Evolutionary conservation across 2,888 invertebrate genomes (phyloP), one percentile per base, ranked within the genome.

Genomic region (Clunio marinus): DNA sequence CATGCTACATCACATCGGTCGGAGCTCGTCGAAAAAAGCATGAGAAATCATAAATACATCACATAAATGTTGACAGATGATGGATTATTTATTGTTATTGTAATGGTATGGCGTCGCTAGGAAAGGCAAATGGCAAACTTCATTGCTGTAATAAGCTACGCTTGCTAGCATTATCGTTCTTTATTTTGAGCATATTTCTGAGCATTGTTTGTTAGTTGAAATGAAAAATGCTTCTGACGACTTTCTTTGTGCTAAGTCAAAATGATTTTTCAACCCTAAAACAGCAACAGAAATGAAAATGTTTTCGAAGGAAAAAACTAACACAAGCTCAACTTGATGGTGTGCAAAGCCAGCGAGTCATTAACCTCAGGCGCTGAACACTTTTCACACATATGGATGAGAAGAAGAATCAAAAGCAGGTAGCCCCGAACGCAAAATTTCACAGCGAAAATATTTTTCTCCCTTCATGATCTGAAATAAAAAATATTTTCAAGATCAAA

Each of bases 21-120:
- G 41, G n/a, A 46, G 17, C n/a, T 60, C 24, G 45, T n/a, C n/a
- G n/a, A n/a, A n/a, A n/a, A n/a, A n/a, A 15, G 45, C 28, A 41
- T 63, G 51, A 51, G 10, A 51, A 51, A 17, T 51, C 51, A 51
- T 51, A 51, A 51, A 51, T 51, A 51, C 51, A 51, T 46, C 10
- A 45, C 35, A 63, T 35, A 41, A 63, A 27, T n/a, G 5, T 15
- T 63, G 63, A 63, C 63, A 60, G 22, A 41, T 60, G 60, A 60
- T 60, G 60, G 60, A 60, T 60, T 32, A 37, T n/a, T 35, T 35
- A 41, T 25, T 22, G n/a, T 24, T 60, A 37, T n/a, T n/a, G n/a
- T n/a, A n/a, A n/a, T n/a, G n/a, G n/a, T 41, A 63, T 62, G 62
- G 41, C 62, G 41, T 62, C 41, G 37, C 51, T 32, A 7, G 10